Conservation (phyloP, 1,140 invertebrate genomes). For the Hylyphantes graminicola region DNA sequence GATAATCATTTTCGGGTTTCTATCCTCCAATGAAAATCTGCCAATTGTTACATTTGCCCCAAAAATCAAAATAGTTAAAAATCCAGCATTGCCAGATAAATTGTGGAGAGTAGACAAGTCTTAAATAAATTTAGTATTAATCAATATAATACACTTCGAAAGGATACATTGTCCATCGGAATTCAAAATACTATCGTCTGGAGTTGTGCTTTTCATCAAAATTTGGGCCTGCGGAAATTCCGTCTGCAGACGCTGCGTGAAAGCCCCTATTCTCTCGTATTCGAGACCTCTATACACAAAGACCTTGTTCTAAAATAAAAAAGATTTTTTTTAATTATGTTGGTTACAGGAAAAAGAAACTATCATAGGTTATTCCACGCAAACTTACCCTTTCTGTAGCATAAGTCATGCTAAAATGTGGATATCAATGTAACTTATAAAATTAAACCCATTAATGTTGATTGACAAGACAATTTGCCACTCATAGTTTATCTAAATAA, state of each 20-base stretch:
- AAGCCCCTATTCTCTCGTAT: slow-evolving; percentile 94
- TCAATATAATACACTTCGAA: background rate
- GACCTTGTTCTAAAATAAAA: slow-evolving; percentile 82
- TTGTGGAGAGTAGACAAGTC: background rate
- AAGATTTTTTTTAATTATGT: no score
- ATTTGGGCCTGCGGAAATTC: slow-evolving; percentile 93
- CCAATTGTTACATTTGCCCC: no score
- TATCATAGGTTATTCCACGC: background rate
- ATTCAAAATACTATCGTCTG: slow-evolving; percentile 84
- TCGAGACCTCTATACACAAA: slow-evolving; percentile 96
- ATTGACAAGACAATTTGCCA: no score
- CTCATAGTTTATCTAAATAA: no score
- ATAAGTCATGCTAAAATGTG: no score
- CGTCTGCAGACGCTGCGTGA: slow-evolving; percentile 91
- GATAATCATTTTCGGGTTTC: no score
- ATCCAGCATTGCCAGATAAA: no score
- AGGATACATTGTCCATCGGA: slow-evolving; percentile 84
- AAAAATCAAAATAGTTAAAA: no score
- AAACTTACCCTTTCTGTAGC: no score
- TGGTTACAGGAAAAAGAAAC: background rate
- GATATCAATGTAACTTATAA: no score
- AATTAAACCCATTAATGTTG: no score
- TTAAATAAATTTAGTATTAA: background rate
- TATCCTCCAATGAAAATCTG: no score
- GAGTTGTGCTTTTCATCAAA: slow-evolving; percentile 89